These are phyloP conservation scores for Carapus acus DNA, from an alignment of 2,797 vertebrate genomes.

Conservation along the genomic window DNA sequence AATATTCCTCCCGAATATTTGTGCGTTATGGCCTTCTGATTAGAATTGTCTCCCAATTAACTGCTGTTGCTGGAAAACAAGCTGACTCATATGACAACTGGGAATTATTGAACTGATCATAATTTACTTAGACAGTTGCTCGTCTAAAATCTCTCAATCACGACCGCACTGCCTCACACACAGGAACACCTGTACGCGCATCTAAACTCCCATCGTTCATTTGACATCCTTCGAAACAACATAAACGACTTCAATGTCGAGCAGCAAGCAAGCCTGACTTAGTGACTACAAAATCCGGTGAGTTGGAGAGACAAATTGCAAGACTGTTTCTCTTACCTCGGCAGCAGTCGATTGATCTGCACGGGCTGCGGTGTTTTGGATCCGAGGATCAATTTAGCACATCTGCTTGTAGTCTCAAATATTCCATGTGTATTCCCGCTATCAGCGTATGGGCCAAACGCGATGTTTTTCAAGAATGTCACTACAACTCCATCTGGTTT, in stretches of 20 bases:
- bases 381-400: slow-evolving; percentile 55
- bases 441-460: slow-evolving; percentile 10
- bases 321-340: slow-evolving; percentile 55
- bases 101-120: background rate
- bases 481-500: background rate
- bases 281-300: too few relatives aligned
- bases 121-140: too few relatives aligned
- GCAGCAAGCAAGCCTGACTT: background rate
- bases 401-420: slow-evolving; percentile 28
- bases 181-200: background rate
- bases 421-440: background rate
- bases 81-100: slow-evolving; percentile 15
- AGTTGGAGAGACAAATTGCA: background rate
- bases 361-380: slow-evolving; percentile 30
- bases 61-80: background rate
- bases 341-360: slow-evolving; percentile 56
- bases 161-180: background rate
- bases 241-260: background rate
- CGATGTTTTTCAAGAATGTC: slow-evolving; percentile 7
- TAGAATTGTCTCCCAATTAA: too few relatives aligned
- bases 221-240: background rate
- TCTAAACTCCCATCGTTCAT: too few relatives aligned
- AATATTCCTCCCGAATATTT: too few relatives aligned
- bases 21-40: too few relatives aligned
- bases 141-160: slow-evolving; percentile 1